phyloP scores from a whole-genome alignment of 2,888 invertebrate genomes.

The Caenorhabditis drosophilae region DNA sequence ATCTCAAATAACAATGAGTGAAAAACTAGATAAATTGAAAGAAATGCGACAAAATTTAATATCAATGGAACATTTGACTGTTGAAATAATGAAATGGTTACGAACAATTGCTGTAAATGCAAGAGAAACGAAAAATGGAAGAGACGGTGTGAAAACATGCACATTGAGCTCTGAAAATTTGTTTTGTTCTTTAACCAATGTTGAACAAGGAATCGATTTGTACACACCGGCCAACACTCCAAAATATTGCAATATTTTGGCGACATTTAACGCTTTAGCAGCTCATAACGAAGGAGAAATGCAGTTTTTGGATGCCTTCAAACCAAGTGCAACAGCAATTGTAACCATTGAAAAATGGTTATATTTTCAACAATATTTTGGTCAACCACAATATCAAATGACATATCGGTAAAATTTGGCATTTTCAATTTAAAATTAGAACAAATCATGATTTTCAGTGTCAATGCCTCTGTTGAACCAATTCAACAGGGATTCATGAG shows the following conservation, averaged over 20 bases:
- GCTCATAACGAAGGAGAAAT: slow-evolving; percentile 24
- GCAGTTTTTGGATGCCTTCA: slow-evolving; percentile 20
- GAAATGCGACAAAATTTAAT: slow-evolving; percentile 14
- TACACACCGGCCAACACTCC: slow-evolving; percentile 23
- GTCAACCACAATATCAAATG: slow-evolving; percentile 22
- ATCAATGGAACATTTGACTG: slow-evolving; percentile 11
- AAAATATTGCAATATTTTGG: slow-evolving; percentile 9
- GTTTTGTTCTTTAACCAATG: slow-evolving; percentile 17
- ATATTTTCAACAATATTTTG: slow-evolving; percentile 55
- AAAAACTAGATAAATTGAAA: slow-evolving; percentile 1
- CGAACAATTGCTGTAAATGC: slow-evolving; percentile 12
- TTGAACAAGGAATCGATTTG: slow-evolving; percentile 22
- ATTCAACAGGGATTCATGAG: neutral
- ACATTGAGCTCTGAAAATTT: slow-evolving; percentile 18
- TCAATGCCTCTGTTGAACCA: slow-evolving; percentile 31
- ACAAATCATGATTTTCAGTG: slow-evolving; percentile 7
- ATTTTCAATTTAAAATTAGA: neutral
- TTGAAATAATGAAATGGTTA: slow-evolving; percentile 40
- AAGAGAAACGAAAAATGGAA: slow-evolving; percentile 5
- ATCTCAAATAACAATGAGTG: neutral
- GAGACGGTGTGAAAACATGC: slow-evolving; percentile 12
- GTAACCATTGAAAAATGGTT: slow-evolving; percentile 62
- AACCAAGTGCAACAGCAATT: slow-evolving; percentile 46
- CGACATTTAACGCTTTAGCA: slow-evolving; percentile 13
- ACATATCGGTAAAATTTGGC: slow-evolving; percentile 29